Conservation (phyloP, 2,888 invertebrate species). For the Ctena decussata region DNA sequence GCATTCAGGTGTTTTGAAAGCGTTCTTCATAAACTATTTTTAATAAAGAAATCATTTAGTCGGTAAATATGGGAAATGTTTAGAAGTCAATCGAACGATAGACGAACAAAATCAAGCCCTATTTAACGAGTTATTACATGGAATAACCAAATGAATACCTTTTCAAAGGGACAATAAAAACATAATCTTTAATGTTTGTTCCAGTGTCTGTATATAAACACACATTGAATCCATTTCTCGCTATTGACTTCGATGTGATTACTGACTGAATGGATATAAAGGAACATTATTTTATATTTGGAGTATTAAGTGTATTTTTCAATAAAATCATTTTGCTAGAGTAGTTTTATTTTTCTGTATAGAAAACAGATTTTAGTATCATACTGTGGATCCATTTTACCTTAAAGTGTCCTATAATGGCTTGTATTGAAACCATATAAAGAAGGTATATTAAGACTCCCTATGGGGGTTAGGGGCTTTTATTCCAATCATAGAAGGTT, state of each 20-base stretch:
- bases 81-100: conserved; percentile 5
- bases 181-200: neutral
- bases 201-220: neutral
- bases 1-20: neutral
- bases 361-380: conserved; percentile 15
- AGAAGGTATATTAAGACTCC: conserved; percentile 11
- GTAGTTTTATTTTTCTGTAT: conserved; percentile 11
- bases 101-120: neutral
- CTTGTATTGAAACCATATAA: neutral
- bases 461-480: conserved; percentile 7
- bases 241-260: conserved; percentile 3
- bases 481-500: neutral
- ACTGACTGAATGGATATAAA: conserved; percentile 4
- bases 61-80: neutral
- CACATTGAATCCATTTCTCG: conserved; percentile 8
- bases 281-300: conserved; percentile 2
- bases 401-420: neutral
- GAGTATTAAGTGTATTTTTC: conserved; percentile 25
- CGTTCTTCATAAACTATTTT: neutral
- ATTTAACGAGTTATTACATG: conserved; percentile 14
- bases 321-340: conserved; percentile 16
- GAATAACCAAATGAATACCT: neutral
- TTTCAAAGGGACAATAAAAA: conserved; percentile 1
- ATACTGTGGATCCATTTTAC: conserved; percentile 7
- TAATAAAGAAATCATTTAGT: conserved; percentile 10